A percentile compares a stretch with the other conserved stretches of the same genome.
Conservation (phyloP, 2,888 invertebrate genomes). For the Acanthoscelides obtectus region DNA sequence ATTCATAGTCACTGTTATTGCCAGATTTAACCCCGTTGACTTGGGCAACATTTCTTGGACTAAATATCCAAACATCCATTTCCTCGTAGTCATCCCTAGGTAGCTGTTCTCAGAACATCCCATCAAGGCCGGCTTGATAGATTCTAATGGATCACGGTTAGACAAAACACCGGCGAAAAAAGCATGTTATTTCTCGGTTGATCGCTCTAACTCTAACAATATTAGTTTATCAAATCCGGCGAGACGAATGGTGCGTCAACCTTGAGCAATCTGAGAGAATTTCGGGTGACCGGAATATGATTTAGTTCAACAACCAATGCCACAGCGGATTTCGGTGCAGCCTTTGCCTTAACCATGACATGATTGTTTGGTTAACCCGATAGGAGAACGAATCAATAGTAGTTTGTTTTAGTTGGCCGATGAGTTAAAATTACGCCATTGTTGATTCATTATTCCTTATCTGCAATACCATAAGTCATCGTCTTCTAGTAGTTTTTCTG, state of each 20-base stretch:
- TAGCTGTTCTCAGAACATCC: background rate
- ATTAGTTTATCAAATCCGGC: background rate
- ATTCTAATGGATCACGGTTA: background rate
- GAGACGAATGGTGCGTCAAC: background rate
- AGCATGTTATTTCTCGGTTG: background rate
- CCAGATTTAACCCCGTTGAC: too few species aligned
- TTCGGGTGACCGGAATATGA: background rate
- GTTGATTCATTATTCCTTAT: too few species aligned
- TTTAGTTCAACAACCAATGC: background rate
- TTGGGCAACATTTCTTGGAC: too few species aligned
- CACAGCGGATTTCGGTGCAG: background rate
- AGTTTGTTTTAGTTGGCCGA: background rate
- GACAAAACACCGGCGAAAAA: background rate
- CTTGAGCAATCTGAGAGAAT: background rate
- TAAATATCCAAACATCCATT: too few species aligned
- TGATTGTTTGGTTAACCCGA: background rate
- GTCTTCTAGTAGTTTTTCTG: too few species aligned
- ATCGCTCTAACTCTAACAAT: background rate
- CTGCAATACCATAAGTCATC: too few species aligned
- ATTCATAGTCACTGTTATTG: too few species aligned
- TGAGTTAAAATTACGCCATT: background rate
- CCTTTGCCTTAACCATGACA: background rate
- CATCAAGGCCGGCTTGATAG: background rate
- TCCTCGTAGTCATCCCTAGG: background rate
- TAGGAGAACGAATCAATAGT: background rate